A percentile compares a stretch with the other conserved stretches of the same genome.
These are phyloP conservation scores for Andrena minutula DNA, from an alignment of 2,888 invertebrate genomes.

Conservation along the genomic window DNA sequence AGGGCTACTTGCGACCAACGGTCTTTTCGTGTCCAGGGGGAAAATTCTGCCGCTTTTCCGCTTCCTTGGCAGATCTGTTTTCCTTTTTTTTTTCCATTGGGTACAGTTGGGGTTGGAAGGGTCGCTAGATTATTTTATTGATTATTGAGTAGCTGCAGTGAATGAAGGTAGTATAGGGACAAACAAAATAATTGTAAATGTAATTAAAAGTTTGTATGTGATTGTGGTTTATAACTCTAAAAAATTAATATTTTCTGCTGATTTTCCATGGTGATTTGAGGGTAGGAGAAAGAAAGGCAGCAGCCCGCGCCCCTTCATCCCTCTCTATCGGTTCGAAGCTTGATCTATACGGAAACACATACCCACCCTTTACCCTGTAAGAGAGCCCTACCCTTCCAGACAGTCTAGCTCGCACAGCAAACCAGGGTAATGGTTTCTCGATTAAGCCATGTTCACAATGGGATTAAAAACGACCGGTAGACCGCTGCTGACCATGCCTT, in stretches of 20 bases:
- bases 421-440: slow-evolving; percentile 82
- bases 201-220: no score
- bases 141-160: no score
- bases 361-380: slow-evolving; percentile 71
- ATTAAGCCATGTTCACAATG: slow-evolving; percentile 84
- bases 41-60: slow-evolving; percentile 21
- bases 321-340: slow-evolving; percentile 62
- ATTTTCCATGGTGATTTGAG: slow-evolving; percentile 16
- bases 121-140: no score
- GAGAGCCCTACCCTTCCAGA: slow-evolving; percentile 75
- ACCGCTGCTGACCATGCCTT: slow-evolving; percentile 83
- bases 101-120: no score
- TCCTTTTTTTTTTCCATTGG: background rate
- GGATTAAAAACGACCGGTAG: slow-evolving; percentile 83
- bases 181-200: no score
- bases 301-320: slow-evolving; percentile 46
- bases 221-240: no score
- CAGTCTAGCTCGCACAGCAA: slow-evolving; percentile 79
- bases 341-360: slow-evolving; percentile 77
- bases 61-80: background rate
- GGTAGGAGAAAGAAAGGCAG: slow-evolving; percentile 44
- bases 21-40: slow-evolving; percentile 16
- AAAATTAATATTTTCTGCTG: background rate
- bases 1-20: slow-evolving; percentile 44
- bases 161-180: no score